Evolutionary conservation across 2,113 vertebrate species (phyloP), one percentile per base, ranked within the genome.

Genomic region (Phalacrocorax carbo): DNA sequence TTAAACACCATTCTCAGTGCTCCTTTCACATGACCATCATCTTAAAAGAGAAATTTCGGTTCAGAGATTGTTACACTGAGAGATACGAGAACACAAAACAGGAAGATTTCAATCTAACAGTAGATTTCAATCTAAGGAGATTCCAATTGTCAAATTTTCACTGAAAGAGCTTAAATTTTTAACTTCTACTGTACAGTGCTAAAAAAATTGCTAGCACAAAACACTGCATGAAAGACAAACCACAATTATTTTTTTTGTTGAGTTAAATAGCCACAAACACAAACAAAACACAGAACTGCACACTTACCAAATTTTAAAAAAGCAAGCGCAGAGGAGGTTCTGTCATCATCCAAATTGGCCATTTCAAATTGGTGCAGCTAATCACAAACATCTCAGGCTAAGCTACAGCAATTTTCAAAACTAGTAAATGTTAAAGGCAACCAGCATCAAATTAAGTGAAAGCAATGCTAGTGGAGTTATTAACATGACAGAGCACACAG

Each of bases 311-410:
- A 96, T 96, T 98, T 98, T 86, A 97, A 95, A 97, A 99, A 98
- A 98, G 98, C 98, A 91, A 54, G 98, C 64, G 83, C 97, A 90
- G 98, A 83, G 90, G 95, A 93, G 97, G 96, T 54, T 91, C 88
- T 95, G 79, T 98, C 98, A 96, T 98, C 98, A 94, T 98, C 95
- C 95, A 98, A 97, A 97, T 5, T 94, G 96, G 99, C 98, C 99
- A 99, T 99, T 98, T 98, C 99, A 99, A 98, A 98, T 93, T 98
- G 98, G 94, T 97, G 98, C 97, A 97, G 98, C 98, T 99, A 99
- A 99, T 97, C 98, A 97, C 97, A 97, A 98, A 97, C 96, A 95
- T 98, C 98, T 97, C 98, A 98, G 98, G 98, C 98, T 99, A 99
- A 98, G 98, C 99, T 99, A 99, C 97, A 98, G 98, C 97, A 98